Conservation (phyloP, 2,797 vertebrate genomes). For the Etheostoma perlongum region DNA sequence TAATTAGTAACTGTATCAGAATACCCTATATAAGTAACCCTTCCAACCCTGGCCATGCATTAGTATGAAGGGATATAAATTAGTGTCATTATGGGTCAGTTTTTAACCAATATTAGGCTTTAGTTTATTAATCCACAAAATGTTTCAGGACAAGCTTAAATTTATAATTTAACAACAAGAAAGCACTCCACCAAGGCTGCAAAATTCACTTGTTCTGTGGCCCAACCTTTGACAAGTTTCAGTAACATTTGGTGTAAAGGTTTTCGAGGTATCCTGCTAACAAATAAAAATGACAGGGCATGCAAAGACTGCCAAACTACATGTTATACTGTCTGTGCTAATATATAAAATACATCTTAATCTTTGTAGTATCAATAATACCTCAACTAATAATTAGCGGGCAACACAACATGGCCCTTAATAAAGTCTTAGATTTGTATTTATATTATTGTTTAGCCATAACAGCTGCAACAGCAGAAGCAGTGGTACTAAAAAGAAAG, state of each 20-base stretch:
- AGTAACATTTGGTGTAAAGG: not conserved
- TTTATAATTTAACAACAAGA: no score
- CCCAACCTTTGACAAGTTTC: not conserved
- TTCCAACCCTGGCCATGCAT: not conserved
- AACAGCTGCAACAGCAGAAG: not conserved
- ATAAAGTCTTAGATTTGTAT: not conserved
- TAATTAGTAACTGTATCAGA: no score
- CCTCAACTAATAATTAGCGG: not conserved
- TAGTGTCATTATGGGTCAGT: not conserved
- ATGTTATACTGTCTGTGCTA: not conserved
- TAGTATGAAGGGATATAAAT: not conserved
- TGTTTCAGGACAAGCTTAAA: no score
- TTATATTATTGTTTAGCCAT: not conserved
- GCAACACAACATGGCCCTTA: not conserved
- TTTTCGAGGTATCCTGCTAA: not conserved
- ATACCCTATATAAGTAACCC: no score
- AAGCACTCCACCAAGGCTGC: no score
- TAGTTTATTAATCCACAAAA: no score
- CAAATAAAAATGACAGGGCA: not conserved
- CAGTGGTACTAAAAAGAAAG: not conserved
- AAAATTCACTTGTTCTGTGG: not conserved
- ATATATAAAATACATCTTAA: not conserved
- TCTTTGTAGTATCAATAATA: not conserved
- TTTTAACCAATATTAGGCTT: not conserved
- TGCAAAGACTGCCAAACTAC: not conserved